Base-by-base conservation (phyloP, 2,797 vertebrate genomes). In the Corythornis leucogaster region DNA sequence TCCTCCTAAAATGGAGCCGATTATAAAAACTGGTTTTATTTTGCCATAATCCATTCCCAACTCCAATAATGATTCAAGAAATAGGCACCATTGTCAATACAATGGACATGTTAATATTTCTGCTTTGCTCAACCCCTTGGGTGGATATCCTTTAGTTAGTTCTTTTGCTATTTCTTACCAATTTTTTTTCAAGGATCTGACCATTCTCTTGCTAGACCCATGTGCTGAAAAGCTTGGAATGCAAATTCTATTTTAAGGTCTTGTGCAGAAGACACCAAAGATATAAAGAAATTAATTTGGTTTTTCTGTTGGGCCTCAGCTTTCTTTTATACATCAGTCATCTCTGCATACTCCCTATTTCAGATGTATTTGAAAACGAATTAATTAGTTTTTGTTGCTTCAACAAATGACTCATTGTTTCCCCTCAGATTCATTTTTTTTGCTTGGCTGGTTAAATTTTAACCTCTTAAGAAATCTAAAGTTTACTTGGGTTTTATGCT, bases 401-500 rank as follows among this genome's bases (percentile, higher is more conserved):
- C n/a, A 68, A 17, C 35, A 57, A 57, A 10, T 9, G 11, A 86
- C 48, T 67, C 25, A 43, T 17, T 79, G 6, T 57, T 87, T 87
- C n/a, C 62, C 64, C 45, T 77, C 4, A 3, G 48, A 80, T 58
- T 85, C 7, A 19, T 53, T 90, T 92, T 78, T 45, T 38, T 38
- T 38, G 6, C 19, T 87, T 66, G 46, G 7, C 38, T 42, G 40
- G 66, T 55, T 58, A 55, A 46, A 66, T 68, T 69, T 71, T 78
- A 76, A 81, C 35, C 12, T 69, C 35, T 62, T 69, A 24, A 24
- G 12, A 85, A 85, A 83, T 87, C 58, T 87, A 55, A 40, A 40
- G 26, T 63, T 91, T 83, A 24, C 67, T 84, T 85, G 73, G 17
- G 57, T 79, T 85, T 92, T 79, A 48, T 48, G 35, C 15, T 76